Evolutionary conservation across 2,888 invertebrate species (phyloP), one percentile per base, ranked within the genome.

Genomic region (Lithophane socia): DNA sequence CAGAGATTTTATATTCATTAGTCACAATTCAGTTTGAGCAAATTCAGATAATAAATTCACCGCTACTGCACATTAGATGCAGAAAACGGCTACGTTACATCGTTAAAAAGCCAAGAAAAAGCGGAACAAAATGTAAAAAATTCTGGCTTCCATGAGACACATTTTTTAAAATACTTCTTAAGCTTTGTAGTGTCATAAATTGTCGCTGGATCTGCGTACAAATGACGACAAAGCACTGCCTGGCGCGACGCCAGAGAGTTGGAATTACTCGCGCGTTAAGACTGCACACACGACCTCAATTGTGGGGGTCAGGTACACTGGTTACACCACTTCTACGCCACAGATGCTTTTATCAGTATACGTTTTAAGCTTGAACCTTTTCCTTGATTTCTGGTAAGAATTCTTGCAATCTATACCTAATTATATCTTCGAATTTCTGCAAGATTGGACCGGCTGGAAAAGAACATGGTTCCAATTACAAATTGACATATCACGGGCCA

Each of bases 211-310:
- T 80, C 75, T 80, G 58, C 70, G 81, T 75, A 75, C 72, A 82
- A 87, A 87, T 73, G 70, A 80, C 67, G 72, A 77, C 77, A 84
- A 77, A 83, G 75, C 64, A 42, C 18, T 78, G 37, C 64, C 65
- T 87, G 88, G 86, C 86, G 63, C 29, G 18, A 29, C 42, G 84
- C 87, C 87, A 86, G 77, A n/a, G 37, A 24, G 29, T 54, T 37
- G 65, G 56, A 82, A 63, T 84, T 77, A 78, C 58, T 71, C 66
- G 73, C 69, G 74, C 84, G 80, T 77, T 83, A 83, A 83, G 73
- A 60, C 61, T 73, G 73, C 80, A 77, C 75, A 79, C 66, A 68
- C 29, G 82, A 66, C 79, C 85, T 68, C 75, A 63, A 68, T 75
- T 54, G 67, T 73, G 37, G 18, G 71, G 66, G 47, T 63, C 58